These are phyloP conservation scores for Drosophila villosipedis DNA, from an alignment of 2,888 invertebrate genomes.

Conservation along the genomic window DNA sequence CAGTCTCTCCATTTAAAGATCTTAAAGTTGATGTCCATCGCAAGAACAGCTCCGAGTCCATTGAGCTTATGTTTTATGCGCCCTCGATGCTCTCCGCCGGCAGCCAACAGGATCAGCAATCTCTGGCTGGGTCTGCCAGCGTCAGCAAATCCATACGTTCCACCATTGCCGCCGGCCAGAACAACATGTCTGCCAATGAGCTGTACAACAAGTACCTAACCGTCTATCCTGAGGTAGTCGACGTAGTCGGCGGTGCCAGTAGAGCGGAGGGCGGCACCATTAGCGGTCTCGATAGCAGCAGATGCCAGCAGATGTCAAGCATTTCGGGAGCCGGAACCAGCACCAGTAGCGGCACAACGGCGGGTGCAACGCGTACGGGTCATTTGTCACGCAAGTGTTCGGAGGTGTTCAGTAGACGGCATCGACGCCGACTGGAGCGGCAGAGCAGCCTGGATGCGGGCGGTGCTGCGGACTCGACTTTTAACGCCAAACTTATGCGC, in stretches of 20 bases:
- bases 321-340: neutral
- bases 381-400: conserved; percentile 80
- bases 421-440: conserved; percentile 80
- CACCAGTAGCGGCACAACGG: conserved; percentile 5
- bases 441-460: conserved; percentile 83
- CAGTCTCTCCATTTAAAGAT: conserved; percentile 86
- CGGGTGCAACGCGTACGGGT: conserved; percentile 51
- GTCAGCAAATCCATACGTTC: conserved; percentile 80
- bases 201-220: conserved; percentile 81
- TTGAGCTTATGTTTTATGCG: conserved; percentile 89
- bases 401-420: conserved; percentile 79
- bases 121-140: conserved; percentile 75
- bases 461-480: conserved; percentile 66
- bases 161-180: conserved; percentile 34
- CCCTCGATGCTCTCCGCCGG: conserved; percentile 83
- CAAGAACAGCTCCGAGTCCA: conserved; percentile 95
- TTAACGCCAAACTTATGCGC: conserved; percentile 73
- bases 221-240: conserved; percentile 79
- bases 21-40: conserved; percentile 97
- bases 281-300: conserved; percentile 34
- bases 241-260: conserved; percentile 50
- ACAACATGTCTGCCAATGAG: conserved; percentile 50
- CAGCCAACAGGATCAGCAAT: conserved; percentile 83
- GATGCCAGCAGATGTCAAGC: neutral
- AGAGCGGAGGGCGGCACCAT: conserved; percentile 30